A percentile compares a stretch with the other conserved stretches of the same genome.
Evolutionary conservation across 1,140 invertebrate genomes (phyloP).

Genomic region (Lepidurus packardi): DNA sequence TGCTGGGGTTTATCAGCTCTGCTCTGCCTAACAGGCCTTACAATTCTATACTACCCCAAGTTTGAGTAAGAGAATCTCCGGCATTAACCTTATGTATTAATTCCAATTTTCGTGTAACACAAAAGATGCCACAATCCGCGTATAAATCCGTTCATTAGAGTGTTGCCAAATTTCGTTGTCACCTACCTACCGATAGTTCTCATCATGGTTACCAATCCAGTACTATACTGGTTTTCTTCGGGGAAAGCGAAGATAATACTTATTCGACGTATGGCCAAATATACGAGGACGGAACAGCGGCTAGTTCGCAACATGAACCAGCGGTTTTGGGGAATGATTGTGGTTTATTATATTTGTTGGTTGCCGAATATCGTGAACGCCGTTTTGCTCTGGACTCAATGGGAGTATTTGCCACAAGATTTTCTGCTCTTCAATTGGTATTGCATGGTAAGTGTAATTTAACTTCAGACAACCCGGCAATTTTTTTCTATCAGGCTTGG

Average conservation of each 20-base stretch:
- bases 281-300: conserved; percentile 55
- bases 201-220: conserved; percentile 69
- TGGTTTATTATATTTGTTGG: conserved; percentile 75
- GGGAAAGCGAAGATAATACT: conserved; percentile 39
- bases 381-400: conserved; percentile 65
- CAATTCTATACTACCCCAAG: conserved; percentile 66
- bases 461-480: conserved; percentile 9
- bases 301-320: conserved; percentile 61
- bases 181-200: conserved; percentile 64
- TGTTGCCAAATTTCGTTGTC: conserved; percentile 69
- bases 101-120: not conserved
- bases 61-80: conserved; percentile 56
- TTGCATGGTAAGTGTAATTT: conserved; percentile 59
- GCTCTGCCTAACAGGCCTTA: conserved; percentile 59
- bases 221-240: conserved; percentile 60
- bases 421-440: conserved; percentile 68
- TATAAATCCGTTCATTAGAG: conserved; percentile 54
- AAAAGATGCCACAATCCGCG: conserved; percentile 63
- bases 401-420: conserved; percentile 62
- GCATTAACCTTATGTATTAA: conserved; percentile 3
- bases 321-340: conserved; percentile 68
- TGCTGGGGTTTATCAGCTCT: conserved; percentile 65
- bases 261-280: conserved; percentile 37
- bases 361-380: conserved; percentile 71
- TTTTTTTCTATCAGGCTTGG: conserved; percentile 55